Evolutionary conservation across 2,113 vertebrate genomes (phyloP).

Genomic region (Forbesichthys agassizii): DNA sequence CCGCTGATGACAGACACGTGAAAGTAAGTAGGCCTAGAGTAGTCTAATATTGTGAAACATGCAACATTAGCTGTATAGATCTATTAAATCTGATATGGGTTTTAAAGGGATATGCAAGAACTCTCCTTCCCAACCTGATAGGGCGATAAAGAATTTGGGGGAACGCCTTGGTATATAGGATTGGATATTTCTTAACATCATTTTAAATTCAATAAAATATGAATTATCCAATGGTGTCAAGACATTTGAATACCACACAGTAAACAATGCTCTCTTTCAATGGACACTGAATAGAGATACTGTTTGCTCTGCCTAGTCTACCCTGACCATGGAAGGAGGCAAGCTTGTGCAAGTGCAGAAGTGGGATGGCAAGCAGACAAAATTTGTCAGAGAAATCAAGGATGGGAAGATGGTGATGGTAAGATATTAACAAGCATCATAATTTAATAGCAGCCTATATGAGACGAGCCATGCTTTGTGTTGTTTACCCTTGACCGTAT

Average conservation of each 20-base stretch:
- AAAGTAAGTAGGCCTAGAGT: slow-evolving; percentile 79
- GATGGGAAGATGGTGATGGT: slow-evolving; percentile 95
- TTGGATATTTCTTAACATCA: too few relatives aligned
- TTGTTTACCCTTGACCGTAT: neutral
- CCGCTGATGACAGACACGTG: slow-evolving; percentile 90
- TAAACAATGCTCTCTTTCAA: neutral
- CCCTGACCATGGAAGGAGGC: slow-evolving; percentile 86
- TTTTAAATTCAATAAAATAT: too few relatives aligned
- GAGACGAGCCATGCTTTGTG: neutral
- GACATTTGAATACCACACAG: too few relatives aligned
- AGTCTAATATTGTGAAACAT: neutral
- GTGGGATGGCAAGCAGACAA: slow-evolving; percentile 96
- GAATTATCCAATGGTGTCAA: too few relatives aligned
- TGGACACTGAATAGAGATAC: neutral
- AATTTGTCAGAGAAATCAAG: slow-evolving; percentile 91
- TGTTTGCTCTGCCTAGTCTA: slow-evolving; percentile 77
- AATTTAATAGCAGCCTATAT: too few relatives aligned
- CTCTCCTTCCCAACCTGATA: too few relatives aligned
- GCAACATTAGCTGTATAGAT: too few relatives aligned
- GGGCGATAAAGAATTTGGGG: too few relatives aligned
- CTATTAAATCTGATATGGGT: neutral
- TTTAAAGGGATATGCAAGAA: neutral
- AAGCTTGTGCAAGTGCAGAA: slow-evolving; percentile 91
- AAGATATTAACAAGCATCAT: slow-evolving; percentile 53
- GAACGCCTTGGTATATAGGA: too few relatives aligned